Conservation (phyloP, 2,113 vertebrate genomes). For the Corythoichthys haematopterus region DNA sequence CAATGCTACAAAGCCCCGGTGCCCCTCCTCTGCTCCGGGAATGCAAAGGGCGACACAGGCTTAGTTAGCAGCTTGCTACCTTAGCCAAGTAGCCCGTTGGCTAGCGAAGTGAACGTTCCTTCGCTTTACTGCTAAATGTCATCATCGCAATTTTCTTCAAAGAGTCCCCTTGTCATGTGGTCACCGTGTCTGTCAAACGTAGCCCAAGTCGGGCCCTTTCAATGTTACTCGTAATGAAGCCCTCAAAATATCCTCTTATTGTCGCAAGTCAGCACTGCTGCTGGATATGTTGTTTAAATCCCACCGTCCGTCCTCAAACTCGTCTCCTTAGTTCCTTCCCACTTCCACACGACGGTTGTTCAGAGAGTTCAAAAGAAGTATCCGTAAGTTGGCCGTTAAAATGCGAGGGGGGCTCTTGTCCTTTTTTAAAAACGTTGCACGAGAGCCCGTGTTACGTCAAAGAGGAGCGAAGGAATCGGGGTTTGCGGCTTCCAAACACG, state of each 20-base stretch:
- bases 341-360: slow-evolving; percentile 27
- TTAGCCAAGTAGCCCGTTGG: slow-evolving; percentile 42
- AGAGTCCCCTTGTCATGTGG: slow-evolving; percentile 11
- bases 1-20: slow-evolving; percentile 73
- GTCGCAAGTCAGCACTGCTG: slow-evolving; percentile 39
- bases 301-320: slow-evolving; percentile 48
- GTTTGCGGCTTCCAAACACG: slow-evolving; percentile 54
- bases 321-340: slow-evolving; percentile 38
- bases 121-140: slow-evolving; percentile 35
- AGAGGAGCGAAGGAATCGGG: slow-evolving; percentile 39
- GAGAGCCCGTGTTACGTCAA: slow-evolving; percentile 32
- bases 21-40: slow-evolving; percentile 75
- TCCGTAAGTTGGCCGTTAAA: slow-evolving; percentile 24
- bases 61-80: slow-evolving; percentile 63
- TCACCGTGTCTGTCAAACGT: slow-evolving; percentile 3
- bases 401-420: slow-evolving; percentile 13
- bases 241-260: slow-evolving; percentile 35
- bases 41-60: slow-evolving; percentile 63
- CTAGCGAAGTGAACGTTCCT: slow-evolving; percentile 45
- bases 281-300: slow-evolving; percentile 57
- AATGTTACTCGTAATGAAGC: background rate
- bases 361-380: slow-evolving; percentile 19
- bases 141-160: slow-evolving; percentile 21
- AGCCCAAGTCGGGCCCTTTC: background rate
- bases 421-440: slow-evolving; percentile 32